Evolutionary conservation across 2,797 vertebrate genomes (phyloP), one percentile per base, ranked within the genome.

Genomic region (Benthosema pterotum): DNA sequence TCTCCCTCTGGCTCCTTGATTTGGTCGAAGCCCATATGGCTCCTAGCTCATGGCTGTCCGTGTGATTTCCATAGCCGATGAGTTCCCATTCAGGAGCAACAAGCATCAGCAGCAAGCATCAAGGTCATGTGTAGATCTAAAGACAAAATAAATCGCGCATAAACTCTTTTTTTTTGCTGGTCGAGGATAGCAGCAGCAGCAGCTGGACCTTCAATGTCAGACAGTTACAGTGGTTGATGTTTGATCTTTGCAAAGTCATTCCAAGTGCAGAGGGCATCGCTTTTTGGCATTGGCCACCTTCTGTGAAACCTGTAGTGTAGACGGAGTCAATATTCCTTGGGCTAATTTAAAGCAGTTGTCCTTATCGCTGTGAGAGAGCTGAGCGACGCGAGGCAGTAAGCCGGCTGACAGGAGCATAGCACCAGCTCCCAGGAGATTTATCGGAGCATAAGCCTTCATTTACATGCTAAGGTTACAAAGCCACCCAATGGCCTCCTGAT

Each of bases 391-490:
- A 85, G 83, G 84, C 83, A 80, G 86, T 83, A 72, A 64, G 66
- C 63, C 2, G 14, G 72, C 55, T 78, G 74, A 83, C 78, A 74
- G 72, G 54, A 68, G 65, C n/a, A n/a, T 28, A 48, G 63, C 52
- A 76, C 75, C 57, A 71, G 69, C 74, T 82, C 65, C 42, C 48
- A 59, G 47, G 70, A 75, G 82, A 91, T 89, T 87, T 89, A 89
- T 88, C 82, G 69, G 63, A 57, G 69, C 67, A 84, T 86, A 84
- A 84, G 80, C 60, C 42, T 75, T 83, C 77, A 87, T 89, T 90
- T 87, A 84, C 75, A 73, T 73, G 52, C 54, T 70, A 82, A 83
- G 85, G 88, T 87, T 84, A 85, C 79, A 75, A 87, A 83, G 83
- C 81, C 78, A 80, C 69, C 69, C 83, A 78, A 86, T 86, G 80